These are phyloP conservation scores for Pogonocichla stellata DNA, from an alignment of 2,113 vertebrate species.

Conservation along the genomic window DNA sequence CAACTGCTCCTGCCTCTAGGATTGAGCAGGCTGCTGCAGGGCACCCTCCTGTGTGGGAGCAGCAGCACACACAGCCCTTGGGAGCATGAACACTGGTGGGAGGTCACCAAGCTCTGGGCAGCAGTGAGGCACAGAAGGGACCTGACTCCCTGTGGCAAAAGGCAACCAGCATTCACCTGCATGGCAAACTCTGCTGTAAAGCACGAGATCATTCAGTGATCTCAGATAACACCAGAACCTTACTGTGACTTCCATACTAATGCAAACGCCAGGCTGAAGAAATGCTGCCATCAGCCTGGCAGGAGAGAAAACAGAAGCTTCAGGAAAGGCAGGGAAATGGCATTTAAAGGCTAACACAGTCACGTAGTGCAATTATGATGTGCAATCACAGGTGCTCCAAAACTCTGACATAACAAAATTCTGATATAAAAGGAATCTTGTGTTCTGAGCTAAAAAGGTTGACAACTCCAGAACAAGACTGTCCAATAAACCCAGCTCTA, in stretches of 20 bases:
- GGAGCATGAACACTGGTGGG: neutral
- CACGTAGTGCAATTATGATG: accelerated
- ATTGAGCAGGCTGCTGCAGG: accelerated
- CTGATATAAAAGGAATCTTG: neutral
- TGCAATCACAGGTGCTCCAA: neutral
- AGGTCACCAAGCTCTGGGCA: neutral
- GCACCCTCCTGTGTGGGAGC: neutral
- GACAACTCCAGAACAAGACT: neutral
- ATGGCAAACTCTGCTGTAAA: neutral
- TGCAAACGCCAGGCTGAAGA: neutral
- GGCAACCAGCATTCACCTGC: neutral
- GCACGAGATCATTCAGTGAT: neutral
- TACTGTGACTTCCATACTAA: neutral
- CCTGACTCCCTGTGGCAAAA: neutral
- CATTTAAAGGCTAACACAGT: neutral
- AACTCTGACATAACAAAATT: neutral
- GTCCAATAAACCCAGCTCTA: neutral
- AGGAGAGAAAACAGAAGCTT: neutral
- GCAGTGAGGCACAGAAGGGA: neutral
- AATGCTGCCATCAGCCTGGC: neutral
- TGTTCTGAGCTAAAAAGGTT: neutral
- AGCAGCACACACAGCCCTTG: accelerated
- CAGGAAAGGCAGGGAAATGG: neutral
- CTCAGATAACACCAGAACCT: neutral
- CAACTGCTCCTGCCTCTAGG: accelerated